phyloP scores from a whole-genome alignment of 2,113 vertebrate species.

The Spilogale gracilis region DNA sequence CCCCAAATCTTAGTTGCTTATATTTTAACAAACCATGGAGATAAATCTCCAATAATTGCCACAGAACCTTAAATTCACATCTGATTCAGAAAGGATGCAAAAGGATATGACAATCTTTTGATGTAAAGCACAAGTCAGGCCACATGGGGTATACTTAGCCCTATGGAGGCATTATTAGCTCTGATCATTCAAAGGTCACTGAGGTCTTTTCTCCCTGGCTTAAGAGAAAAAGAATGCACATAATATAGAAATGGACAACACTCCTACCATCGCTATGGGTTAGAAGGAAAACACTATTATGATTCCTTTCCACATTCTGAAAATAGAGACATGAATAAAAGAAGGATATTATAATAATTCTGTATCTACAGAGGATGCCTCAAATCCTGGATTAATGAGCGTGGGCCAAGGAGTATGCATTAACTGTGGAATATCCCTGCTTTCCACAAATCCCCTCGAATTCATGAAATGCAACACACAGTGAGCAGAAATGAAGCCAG shows the following conservation, averaged over 20 bases:
- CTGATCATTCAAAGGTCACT: not conserved
- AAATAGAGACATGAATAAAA: not conserved
- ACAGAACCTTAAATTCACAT: constrained; percentile 30
- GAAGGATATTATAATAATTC: not conserved
- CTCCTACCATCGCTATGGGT: not conserved
- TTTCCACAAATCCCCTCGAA: not conserved
- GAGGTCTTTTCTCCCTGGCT: not conserved
- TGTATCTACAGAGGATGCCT: not conserved
- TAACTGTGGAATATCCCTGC: not conserved
- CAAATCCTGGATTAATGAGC: not conserved
- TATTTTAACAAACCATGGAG: constrained; percentile 8
- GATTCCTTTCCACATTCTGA: not conserved
- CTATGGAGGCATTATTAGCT: not conserved
- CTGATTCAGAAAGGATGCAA: constrained; percentile 24
- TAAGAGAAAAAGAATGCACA: not conserved
- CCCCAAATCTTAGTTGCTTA: not conserved
- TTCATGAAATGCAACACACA: not conserved
- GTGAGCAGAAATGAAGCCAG: not conserved
- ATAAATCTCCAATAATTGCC: constrained; percentile 21
- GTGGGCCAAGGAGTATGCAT: not conserved
- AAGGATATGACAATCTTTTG: constrained; percentile 14
- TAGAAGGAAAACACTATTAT: constrained; percentile 21
- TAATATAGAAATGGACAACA: not conserved
- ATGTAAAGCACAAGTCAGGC: not conserved
- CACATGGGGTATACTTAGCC: not conserved